Evolutionary conservation across 1,140 invertebrate genomes (phyloP), one percentile per base, ranked within the genome.

Genomic region (Atta cephalotes): DNA sequence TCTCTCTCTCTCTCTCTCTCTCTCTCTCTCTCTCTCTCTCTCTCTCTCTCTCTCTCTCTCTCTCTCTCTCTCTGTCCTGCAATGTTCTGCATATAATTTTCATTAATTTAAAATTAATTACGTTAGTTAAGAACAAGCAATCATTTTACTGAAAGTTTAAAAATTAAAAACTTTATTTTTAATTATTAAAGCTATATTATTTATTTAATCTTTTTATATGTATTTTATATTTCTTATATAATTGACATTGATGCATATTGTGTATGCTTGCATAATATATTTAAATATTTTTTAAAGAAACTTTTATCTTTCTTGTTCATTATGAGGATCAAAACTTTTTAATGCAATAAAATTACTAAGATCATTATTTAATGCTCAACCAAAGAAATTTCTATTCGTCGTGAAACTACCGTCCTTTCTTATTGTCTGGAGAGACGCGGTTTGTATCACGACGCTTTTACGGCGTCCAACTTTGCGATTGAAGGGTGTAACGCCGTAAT

Each of bases 401-500:
- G 71, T 16, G 53, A 58, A 76, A 76, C 53, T 76, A 31, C 12
- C 53, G 53, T 58, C n/a, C 18, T 76, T 76, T 76, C 53, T 58
- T 58, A 76, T 76, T 76, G 51, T 76, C 72, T 35, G 18, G 87
- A 62, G 88, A 74, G 53, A 68, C 39, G 21, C 78, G 68, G 49
- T 21, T 68, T 35, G 65, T 51, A 31, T 58, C 88, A 35, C 39
- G 63, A 31, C 62, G 79, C 53, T 85, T 88, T 88, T 87, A 89
- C 90, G 84, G 25, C 58, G 74, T n/a, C 14, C 78, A 60, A 88
- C 88, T 91, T 89, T 89, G 79, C 86, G 85, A 89, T 81, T 86
- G 49, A 90, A 90, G 86, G 86, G 89, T 91, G 87, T 89, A 92
- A 87, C 70, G 82, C 79, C 86, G 87, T 82, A 84, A 88, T 87